Evolutionary conservation across 2,888 invertebrate species (phyloP), one percentile per base, ranked within the genome.

Genomic region (Octodonta nipae): DNA sequence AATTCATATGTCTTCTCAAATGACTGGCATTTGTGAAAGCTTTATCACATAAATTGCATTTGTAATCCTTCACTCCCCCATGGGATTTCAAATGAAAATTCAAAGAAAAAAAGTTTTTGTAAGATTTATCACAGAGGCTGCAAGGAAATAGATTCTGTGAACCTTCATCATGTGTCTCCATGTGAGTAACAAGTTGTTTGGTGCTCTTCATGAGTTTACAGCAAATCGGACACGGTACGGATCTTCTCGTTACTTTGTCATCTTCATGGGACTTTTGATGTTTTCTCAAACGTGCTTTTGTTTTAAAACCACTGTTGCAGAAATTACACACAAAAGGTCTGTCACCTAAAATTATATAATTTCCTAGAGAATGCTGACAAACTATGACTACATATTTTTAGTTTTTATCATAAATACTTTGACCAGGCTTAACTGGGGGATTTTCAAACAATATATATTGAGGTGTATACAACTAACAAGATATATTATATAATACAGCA

Each of bases 281-380:
- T 36, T 55, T 57, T 13, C 42, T 44, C 32, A 58, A 39, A 14
- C 56, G 42, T 5, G 55, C 46, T 35, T 54, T 54, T 2, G 56
- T 58, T 41, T 56, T 57, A 34, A 58, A 58, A 11, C 47, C 40
- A 34, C 52, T 45, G 25, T 55, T 50, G 37, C 58, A 58, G 26
- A 51, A 45, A n/a, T 49, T 49, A 38, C 58, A 58, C 25, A 49
- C 35, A 36, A 44, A 57, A 11, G 58, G 56, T 33, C 53, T 40
- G 3, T 58, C 56, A 11, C 49, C 52, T 51, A 27, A 26, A 30
- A 35, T 15, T 10, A 28, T 12, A 25, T 20, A 22, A n/a, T 4
- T 13, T 34, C 5, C 5, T 29, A 29, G 15, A 6, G 11, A 13
- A 3, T 20, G 17, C 4, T n/a, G 7, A 13, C 17, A 8, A n/a